phyloP scores from a whole-genome alignment of 1,140 invertebrate genomes.

The Sitobion miscanthi region DNA sequence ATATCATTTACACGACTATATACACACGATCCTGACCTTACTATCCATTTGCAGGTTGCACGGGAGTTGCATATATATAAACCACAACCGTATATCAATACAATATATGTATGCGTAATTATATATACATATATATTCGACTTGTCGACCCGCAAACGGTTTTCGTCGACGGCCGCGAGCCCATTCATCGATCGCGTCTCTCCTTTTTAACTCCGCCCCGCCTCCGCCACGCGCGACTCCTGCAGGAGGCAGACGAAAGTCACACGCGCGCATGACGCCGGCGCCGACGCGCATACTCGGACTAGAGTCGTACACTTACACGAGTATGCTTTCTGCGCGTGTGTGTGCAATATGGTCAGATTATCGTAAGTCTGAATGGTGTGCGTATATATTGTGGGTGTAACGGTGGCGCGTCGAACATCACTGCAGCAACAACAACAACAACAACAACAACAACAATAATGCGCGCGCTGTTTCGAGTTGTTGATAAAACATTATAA shows the following conservation, averaged over 20 bases:
- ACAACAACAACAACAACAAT: neutral
- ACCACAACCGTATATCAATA: too few relatives aligned
- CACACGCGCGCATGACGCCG: neutral
- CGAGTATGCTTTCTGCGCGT: neutral
- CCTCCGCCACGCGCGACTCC: neutral
- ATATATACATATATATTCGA: neutral
- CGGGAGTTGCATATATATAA: neutral
- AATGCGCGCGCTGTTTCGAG: neutral
- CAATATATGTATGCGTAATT: neutral
- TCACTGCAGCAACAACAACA: neutral
- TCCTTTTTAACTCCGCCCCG: neutral
- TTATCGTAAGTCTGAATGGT: neutral
- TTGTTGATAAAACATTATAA: constrained; percentile 1
- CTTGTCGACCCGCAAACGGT: neutral
- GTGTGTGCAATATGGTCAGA: neutral
- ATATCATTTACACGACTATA: neutral
- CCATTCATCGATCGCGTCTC: neutral
- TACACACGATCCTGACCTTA: neutral
- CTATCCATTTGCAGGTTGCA: neutral
- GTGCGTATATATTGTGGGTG: neutral
- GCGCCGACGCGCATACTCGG: neutral
- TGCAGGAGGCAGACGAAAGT: neutral
- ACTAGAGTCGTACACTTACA: neutral
- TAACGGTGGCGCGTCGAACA: neutral
- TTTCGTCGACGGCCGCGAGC: neutral